Evolutionary conservation across 30 jellyfish, hydroid and myxozoan species (phyloP), one percentile per base, ranked within the genome.

Genomic region (Calvadosia cruxmelitensis): DNA sequence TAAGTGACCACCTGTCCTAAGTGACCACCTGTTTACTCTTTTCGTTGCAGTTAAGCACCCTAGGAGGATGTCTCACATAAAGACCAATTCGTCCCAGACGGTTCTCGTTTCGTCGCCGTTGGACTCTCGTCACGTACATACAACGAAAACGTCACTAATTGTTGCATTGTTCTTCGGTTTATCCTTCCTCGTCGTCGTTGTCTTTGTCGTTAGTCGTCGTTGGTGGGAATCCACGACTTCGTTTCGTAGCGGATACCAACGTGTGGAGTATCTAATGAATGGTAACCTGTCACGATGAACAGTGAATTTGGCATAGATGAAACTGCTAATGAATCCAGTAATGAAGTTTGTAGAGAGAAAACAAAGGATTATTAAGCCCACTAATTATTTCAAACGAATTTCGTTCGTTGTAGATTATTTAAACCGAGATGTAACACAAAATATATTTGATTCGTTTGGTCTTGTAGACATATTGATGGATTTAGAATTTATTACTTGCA

Each of bases 151-250:
- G 13, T 86, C 96, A 5, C 73, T 86, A 23, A 71, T 77, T 29
- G 88, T 82, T 31, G 96, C 96, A 20, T 69, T 80, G 66, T 66
- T 67, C 15, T 78, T 86, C 74, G 96, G 96, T 0, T 70, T 86
- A 2, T 65, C 64, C 0, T 86, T 86, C 50, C 83, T 79, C 20
- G 80, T 79, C 33, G 84, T 83, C 29, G 86, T 79, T 20, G 69
- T 80, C 10, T 66, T 74, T 13, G 49, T 77, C 49, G 71, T 86
- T 73, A 83, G 92, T 2, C 70, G 72, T 31, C 83, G 94, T n/a
- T 86, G 96, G 96, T 66, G 84, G 81, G 94, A 86, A 64, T 70
- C 84, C 23, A 1, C 70, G 27, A n/a, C 31, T 24, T 52, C 76
- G 0, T 26, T 78, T 23, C 63, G 80, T 48, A 81, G 78, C 48